These are phyloP conservation scores for Drosophila bunnanda DNA, from an alignment of 2,888 invertebrate genomes.

Conservation along the genomic window DNA sequence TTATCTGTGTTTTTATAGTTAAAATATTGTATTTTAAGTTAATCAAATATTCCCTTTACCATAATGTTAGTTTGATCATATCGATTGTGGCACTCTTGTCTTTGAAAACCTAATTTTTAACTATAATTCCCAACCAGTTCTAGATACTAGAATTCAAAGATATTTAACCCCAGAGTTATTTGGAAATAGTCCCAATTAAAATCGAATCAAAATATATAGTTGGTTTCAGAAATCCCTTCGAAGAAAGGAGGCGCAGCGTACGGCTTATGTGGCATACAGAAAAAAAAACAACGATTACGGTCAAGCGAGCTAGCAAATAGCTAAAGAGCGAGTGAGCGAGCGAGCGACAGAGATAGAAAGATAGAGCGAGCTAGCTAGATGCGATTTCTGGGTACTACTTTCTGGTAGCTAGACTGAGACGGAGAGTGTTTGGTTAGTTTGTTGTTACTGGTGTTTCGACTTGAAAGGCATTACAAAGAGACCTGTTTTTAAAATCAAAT, in stretches of 20 bases:
- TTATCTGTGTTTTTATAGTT: background rate
- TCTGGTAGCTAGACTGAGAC: conserved; percentile 54
- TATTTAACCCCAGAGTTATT: background rate
- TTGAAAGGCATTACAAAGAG: conserved; percentile 55
- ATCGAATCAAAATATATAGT: background rate
- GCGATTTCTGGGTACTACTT: conserved; percentile 26
- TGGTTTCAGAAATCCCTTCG: conserved; percentile 1
- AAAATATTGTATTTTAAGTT: background rate
- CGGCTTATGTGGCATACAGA: conserved; percentile 37
- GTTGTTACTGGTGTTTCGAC: conserved; percentile 40
- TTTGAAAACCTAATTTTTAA: background rate
- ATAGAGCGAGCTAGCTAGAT: conserved; percentile 35
- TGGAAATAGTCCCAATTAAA: background rate
- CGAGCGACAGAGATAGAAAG: conserved; percentile 35
- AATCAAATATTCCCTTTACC: background rate
- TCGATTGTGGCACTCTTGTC: rapidly evolving
- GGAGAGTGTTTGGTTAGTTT: conserved; percentile 41
- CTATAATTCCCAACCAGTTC: background rate
- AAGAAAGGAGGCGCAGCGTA: conserved; percentile 56
- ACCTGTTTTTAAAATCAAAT: background rate
- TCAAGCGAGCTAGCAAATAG: conserved; percentile 42
- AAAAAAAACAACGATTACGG: conserved; percentile 27
- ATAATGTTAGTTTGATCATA: background rate
- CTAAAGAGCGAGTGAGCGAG: conserved; percentile 43
- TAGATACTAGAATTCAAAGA: background rate